These are phyloP conservation scores for Sebastolobus alascanus DNA, from an alignment of 2,797 vertebrate species.

Conservation along the genomic window DNA sequence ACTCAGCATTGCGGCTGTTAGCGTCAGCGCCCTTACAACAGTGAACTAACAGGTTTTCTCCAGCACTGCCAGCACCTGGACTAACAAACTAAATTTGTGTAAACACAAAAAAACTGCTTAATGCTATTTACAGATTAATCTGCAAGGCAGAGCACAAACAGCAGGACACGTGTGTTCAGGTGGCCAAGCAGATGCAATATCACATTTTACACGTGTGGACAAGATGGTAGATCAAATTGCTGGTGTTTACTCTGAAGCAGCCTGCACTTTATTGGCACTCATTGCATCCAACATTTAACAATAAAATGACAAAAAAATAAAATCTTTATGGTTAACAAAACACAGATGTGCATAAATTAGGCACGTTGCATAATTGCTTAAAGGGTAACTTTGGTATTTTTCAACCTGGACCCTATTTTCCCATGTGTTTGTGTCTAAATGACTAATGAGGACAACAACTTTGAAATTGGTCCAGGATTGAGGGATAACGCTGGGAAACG, in stretches of 20 bases:
- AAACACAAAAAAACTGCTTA: constrained; percentile 64
- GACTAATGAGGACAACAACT: too few species aligned
- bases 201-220: constrained; percentile 11
- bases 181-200: constrained; percentile 11
- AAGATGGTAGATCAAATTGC: constrained; percentile 37
- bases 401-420: too few species aligned
- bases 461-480: too few species aligned
- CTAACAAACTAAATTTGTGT: constrained; percentile 53
- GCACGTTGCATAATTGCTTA: background rate
- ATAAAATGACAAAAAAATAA: background rate
- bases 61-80: constrained; percentile 71
- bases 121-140: constrained; percentile 18
- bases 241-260: constrained; percentile 74
- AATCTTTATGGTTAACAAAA: background rate
- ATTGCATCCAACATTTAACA: background rate
- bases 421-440: too few species aligned
- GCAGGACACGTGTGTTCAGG: background rate
- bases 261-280: constrained; percentile 86
- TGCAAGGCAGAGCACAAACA: background rate
- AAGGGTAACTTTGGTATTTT: too few species aligned
- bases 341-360: background rate
- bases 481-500: too few species aligned
- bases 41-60: constrained; percentile 57
- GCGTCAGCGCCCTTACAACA: constrained; percentile 75
- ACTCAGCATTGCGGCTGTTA: constrained; percentile 78